Percentiles rank a stretch among this genome's conserved stretches.
Evolutionary conservation across 2,888 invertebrate species (phyloP).

Genomic region (Tolmerus cingulatus): DNA sequence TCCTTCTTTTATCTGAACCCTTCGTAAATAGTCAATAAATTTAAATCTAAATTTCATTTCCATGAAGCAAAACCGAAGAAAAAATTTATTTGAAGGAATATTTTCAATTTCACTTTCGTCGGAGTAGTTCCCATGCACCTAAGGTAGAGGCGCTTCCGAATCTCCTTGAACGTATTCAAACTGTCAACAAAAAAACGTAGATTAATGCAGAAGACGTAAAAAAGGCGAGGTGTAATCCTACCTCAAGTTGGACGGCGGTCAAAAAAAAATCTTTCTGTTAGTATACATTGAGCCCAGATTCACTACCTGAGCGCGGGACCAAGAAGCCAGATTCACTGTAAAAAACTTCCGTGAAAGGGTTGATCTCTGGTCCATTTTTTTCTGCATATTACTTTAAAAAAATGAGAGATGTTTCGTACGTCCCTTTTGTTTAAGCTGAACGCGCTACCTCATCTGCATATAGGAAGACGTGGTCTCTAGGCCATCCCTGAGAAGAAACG

Average conservation of each 20-base stretch:
- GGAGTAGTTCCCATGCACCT: constrained; percentile 4
- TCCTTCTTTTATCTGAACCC: too few relatives aligned
- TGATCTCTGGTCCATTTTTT: constrained; percentile 20
- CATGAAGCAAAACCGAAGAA: background rate
- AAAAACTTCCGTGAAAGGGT: constrained; percentile 21
- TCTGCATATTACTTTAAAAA: background rate
- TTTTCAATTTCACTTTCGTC: constrained; percentile 29
- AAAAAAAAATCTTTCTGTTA: constrained; percentile 3
- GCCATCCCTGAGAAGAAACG: constrained; percentile 2
- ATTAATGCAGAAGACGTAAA: background rate
- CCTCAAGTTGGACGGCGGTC: constrained; percentile 21
- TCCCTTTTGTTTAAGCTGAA: constrained; percentile 18
- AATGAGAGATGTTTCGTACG: constrained; percentile 17
- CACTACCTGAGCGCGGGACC: background rate
- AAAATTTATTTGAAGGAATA: constrained; percentile 3
- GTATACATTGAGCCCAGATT: background rate
- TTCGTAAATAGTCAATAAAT: background rate
- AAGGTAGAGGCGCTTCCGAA: constrained; percentile 15
- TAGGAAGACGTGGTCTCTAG: background rate
- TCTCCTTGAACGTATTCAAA: constrained; percentile 2
- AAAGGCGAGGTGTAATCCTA: background rate
- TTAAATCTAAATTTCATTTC: background rate
- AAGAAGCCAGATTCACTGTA: constrained; percentile 1
- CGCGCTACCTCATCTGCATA: constrained; percentile 34
- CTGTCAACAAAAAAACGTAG: background rate